These are phyloP conservation scores for Meteorus sp. DNA, from an alignment of 1,140 invertebrate genomes.

Conservation along the genomic window DNA sequence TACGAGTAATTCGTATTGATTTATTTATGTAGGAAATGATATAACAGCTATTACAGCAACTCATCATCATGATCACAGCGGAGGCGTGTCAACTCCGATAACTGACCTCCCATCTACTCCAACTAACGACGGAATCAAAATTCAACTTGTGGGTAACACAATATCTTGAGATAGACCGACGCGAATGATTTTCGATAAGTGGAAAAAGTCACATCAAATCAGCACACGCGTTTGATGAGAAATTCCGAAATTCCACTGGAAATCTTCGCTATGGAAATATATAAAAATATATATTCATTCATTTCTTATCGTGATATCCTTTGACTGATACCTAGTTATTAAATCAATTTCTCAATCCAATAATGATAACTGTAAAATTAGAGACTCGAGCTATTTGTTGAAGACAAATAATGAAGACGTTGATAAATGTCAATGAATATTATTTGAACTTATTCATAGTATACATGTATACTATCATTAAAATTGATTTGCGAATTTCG, in stretches of 20 bases:
- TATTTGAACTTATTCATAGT: not conserved
- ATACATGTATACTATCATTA: not conserved
- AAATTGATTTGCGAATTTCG: not conserved
- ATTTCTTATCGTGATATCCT: not conserved
- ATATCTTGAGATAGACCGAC: not conserved
- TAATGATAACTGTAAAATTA: not conserved
- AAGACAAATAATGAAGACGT: slow-evolving; percentile 14
- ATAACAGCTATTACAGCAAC: slow-evolving; percentile 43
- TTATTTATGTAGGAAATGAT: not conserved
- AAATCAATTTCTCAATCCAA: not conserved
- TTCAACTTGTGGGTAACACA: slow-evolving; percentile 20
- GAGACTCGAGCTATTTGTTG: slow-evolving; percentile 18
- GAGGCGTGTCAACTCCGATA: slow-evolving; percentile 53
- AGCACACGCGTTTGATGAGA: not conserved
- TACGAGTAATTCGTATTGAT: not conserved
- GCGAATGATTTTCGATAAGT: slow-evolving; percentile 10
- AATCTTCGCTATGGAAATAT: not conserved
- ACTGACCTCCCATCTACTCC: slow-evolving; percentile 53
- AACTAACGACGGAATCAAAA: slow-evolving; percentile 49
- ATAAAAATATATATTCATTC: not conserved
- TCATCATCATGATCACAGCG: slow-evolving; percentile 49
- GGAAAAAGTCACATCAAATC: not conserved
- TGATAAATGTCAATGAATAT: not conserved
- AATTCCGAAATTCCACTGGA: too few relatives aligned
- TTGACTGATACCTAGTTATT: not conserved